Evolutionary conservation across 37 sponge, comb jelly and placozoan species (phyloP), one percentile per base, ranked within the genome.

Genomic region (Agelas oroides): DNA sequence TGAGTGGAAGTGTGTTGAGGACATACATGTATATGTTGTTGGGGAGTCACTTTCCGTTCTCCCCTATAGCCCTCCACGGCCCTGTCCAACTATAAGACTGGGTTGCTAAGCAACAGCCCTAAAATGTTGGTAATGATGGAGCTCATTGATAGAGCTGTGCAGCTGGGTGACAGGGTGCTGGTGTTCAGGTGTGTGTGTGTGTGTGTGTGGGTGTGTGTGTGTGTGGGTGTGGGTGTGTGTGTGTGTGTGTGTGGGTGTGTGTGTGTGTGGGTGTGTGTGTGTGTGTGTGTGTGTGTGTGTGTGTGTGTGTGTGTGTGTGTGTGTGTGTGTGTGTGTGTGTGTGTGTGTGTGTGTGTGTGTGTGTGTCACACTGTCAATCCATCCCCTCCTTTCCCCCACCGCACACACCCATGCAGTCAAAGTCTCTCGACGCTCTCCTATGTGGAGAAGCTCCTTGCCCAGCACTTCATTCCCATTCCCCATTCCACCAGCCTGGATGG

Each of bases 51-150:
- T 53, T 52, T 53, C 19, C 17, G 0, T 13, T 53, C 1, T 20
- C 11, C 30, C 59, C n/a, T 35, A 58, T 59, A 80, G 88, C 88
- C 88, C 5, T 24, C 66, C 23, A 37, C 62, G 0, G 31, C 27
- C 61, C 61, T 97, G 24, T 77, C 71, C 12, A 78, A 53, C 37
- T 91, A 97, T 60, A 57, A 86, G 27, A 75, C 89, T 17, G 95
- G 92, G 20, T 16, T 53, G 28, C 59, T 96, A 20, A 89, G 93
- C 53, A 77, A 94, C 85, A 89, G 99, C 59, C 79, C 87, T 39
- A 99, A 99, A 83, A 91, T 99, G 85, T 59, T 81, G 30, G 40
- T 99, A 19, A 65, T 95, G n/a, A 71, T 93, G 79, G 82, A 85
- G 17, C 77, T 99, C 18, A 61, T 99, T 0, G 92, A 95, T 38